Percentiles rank a stretch among this genome's conserved stretches.
These are phyloP conservation scores for Pammene fasciana DNA, from an alignment of 2,888 invertebrate genomes.

Conservation along the genomic window DNA sequence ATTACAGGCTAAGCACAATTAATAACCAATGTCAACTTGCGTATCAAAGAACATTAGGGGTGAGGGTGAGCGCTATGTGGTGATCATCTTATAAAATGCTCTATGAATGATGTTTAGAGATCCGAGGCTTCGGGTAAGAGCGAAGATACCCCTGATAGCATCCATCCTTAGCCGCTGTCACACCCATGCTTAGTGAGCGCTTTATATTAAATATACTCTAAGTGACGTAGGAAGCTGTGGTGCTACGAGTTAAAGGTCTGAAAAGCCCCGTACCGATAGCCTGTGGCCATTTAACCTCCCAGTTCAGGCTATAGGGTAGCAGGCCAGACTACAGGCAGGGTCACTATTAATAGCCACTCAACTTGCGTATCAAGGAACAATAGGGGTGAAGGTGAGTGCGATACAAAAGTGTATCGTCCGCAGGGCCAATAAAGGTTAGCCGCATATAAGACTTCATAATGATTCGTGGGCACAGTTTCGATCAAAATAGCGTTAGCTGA, in stretches of 20 bases:
- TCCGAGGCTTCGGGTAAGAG: too few species aligned
- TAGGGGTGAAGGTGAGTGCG: slow-evolving; percentile 64
- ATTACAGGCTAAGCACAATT: too few species aligned
- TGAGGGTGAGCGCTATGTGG: too few species aligned
- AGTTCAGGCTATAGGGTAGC: slow-evolving; percentile 1
- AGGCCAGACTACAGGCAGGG: background rate
- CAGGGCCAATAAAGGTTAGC: slow-evolving; percentile 73
- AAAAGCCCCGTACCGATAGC: background rate
- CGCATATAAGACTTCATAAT: slow-evolving; percentile 70
- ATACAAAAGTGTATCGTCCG: slow-evolving; percentile 76
- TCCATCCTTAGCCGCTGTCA: too few species aligned
- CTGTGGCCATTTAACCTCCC: background rate
- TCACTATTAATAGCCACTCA: slow-evolving; percentile 19
- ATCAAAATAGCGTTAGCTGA: slow-evolving; percentile 46
- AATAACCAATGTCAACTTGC: too few species aligned
- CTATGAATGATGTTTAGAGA: too few species aligned
- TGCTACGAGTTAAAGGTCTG: background rate
- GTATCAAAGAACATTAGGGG: too few species aligned
- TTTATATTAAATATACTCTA: too few species aligned
- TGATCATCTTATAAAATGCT: too few species aligned
- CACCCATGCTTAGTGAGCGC: too few species aligned
- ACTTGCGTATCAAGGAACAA: slow-evolving; percentile 59
- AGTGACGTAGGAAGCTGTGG: background rate
- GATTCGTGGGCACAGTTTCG: slow-evolving; percentile 61
- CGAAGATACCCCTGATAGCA: too few species aligned